Conservation (phyloP, 2,797 vertebrate genomes). For the Poeciliopsis infans region DNA sequence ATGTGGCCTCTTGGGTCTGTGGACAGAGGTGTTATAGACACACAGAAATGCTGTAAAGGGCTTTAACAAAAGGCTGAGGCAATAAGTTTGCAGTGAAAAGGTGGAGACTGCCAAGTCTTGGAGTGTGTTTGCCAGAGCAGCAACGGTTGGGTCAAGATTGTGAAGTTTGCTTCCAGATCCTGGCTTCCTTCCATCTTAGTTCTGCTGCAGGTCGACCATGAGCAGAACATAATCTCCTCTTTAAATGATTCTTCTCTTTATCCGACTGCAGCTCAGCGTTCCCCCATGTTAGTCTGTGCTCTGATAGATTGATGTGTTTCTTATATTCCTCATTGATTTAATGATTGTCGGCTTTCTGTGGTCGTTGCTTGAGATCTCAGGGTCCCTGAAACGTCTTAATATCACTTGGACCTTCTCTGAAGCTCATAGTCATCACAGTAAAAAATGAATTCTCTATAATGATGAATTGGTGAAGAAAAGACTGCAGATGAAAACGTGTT, state of each 20-base stretch:
- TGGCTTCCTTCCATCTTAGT: conserved; percentile 56
- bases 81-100: conserved; percentile 71
- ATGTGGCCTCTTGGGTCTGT: conserved; percentile 45
- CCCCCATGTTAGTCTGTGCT: conserved; percentile 25
- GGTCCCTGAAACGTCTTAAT: conserved; percentile 25
- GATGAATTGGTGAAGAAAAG: conserved; percentile 44
- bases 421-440: background rate
- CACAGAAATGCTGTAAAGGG: conserved; percentile 52
- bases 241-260: conserved; percentile 51
- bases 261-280: conserved; percentile 27
- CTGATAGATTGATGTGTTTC: conserved; percentile 14
- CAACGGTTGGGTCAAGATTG: conserved; percentile 71
- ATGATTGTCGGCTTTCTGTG: background rate
- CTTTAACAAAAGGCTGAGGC: conserved; percentile 59
- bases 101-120: conserved; percentile 56
- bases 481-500: conserved; percentile 53
- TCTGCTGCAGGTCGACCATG: conserved; percentile 61
- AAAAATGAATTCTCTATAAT: conserved; percentile 43
- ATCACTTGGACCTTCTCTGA: conserved; percentile 9
- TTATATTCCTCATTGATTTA: background rate
- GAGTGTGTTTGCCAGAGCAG: conserved; percentile 56
- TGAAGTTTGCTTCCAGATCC: conserved; percentile 62
- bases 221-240: conserved; percentile 54
- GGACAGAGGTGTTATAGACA: conserved; percentile 62
- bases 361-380: background rate